Percentiles rank a stretch among this genome's conserved stretches.
Evolutionary conservation across 2,113 vertebrate species (phyloP).

Genomic region (Pipa parva): DNA sequence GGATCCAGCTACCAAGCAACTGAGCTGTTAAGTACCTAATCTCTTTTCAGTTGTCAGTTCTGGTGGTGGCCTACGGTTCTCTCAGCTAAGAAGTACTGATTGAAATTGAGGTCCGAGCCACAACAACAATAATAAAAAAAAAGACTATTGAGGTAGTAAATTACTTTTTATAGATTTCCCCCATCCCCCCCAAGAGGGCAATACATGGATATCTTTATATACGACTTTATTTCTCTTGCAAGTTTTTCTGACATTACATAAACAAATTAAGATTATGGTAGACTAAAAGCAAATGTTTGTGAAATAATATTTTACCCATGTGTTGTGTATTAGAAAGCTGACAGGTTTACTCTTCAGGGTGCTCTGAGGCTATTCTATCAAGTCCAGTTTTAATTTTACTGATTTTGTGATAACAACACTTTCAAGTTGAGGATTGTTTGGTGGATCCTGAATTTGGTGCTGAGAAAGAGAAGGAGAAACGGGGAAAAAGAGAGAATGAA

Average conservation of each 20-base stretch:
- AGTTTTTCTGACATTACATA: neutral
- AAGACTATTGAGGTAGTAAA: constrained; percentile 34
- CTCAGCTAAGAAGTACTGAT: constrained; percentile 37
- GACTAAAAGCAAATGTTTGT: too few relatives aligned
- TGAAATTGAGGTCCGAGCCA: constrained; percentile 40
- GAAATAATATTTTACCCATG: too few relatives aligned
- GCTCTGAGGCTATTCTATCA: too few relatives aligned
- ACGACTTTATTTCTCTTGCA: neutral
- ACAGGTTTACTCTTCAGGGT: too few relatives aligned
- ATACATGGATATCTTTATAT: constrained; percentile 16
- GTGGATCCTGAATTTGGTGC: too few relatives aligned
- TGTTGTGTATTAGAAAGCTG: too few relatives aligned
- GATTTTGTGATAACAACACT: too few relatives aligned
- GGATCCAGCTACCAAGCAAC: constrained; percentile 42
- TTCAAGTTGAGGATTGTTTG: too few relatives aligned
- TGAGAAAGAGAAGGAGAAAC: too few relatives aligned
- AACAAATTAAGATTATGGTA: neutral
- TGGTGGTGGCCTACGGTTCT: constrained; percentile 41
- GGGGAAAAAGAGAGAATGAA: too few relatives aligned
- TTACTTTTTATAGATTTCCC: constrained; percentile 34
- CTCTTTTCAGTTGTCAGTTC: constrained; percentile 43
- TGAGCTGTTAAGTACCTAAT: constrained; percentile 43
- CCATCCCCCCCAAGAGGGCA: too few relatives aligned
- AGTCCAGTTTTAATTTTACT: too few relatives aligned
- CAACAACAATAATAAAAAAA: constrained; percentile 34